These are phyloP conservation scores for Drosophila kanapiae DNA, from an alignment of 1,140 invertebrate genomes.

Conservation along the genomic window DNA sequence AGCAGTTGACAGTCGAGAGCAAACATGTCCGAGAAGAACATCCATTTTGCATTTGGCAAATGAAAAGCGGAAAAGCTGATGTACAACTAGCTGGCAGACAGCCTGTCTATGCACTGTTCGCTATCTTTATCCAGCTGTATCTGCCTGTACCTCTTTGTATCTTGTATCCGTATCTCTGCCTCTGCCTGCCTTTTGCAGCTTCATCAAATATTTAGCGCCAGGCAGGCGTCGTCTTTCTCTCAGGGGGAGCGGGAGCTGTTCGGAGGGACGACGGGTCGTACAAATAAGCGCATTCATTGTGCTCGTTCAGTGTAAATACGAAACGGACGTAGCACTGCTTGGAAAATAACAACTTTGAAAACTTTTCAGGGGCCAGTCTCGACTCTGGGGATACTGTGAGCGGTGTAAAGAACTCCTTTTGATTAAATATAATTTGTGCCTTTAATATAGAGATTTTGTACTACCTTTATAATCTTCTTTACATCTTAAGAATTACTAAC, in stretches of 20 bases:
- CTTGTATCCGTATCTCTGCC: slow-evolving; percentile 36
- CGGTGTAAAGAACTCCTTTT: neutral
- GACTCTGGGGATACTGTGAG: slow-evolving; percentile 32
- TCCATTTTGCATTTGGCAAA: slow-evolving; percentile 71
- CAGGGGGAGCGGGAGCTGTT: neutral
- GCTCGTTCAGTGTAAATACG: slow-evolving; percentile 78
- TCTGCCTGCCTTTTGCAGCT: slow-evolving; percentile 56
- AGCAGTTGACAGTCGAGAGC: slow-evolving; percentile 36
- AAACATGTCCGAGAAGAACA: slow-evolving; percentile 47
- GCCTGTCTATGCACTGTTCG: slow-evolving; percentile 38
- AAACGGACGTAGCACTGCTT: slow-evolving; percentile 74
- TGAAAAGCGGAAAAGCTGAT: slow-evolving; percentile 67
- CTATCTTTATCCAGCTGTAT: slow-evolving; percentile 27
- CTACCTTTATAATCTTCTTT: too few relatives aligned
- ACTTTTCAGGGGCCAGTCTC: neutral
- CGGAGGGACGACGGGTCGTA: slow-evolving; percentile 1
- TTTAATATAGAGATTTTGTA: neutral
- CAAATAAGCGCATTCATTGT: slow-evolving; percentile 71
- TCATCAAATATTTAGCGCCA: slow-evolving; percentile 82
- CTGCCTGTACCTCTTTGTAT: slow-evolving; percentile 30
- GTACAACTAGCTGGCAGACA: slow-evolving; percentile 45
- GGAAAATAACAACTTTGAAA: slow-evolving; percentile 52
- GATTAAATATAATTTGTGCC: too few relatives aligned
- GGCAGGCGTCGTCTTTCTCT: slow-evolving; percentile 48
- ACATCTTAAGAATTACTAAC: too few relatives aligned